These are phyloP conservation scores for Ostrea edulis DNA, from an alignment of 1,140 invertebrate species.

Conservation along the genomic window DNA sequence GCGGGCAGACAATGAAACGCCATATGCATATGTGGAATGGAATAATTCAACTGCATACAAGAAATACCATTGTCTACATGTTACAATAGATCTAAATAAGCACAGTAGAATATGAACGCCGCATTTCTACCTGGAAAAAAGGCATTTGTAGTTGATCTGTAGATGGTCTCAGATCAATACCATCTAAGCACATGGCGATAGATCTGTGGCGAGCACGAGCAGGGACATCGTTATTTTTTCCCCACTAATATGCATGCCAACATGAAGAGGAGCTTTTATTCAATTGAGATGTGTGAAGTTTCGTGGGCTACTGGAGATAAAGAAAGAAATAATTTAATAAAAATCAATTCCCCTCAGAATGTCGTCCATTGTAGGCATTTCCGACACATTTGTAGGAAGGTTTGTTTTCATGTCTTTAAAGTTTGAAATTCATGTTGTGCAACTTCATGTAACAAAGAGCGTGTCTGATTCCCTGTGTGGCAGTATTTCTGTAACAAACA, in stretches of 20 bases:
- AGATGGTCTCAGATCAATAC: neutral
- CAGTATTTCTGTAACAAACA: no score
- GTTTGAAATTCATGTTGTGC: no score
- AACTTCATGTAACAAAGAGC: no score
- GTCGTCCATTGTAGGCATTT: no score
- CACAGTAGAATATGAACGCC: neutral
- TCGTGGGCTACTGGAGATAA: no score
- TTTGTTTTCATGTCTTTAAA: no score
- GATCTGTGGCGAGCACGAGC: neutral
- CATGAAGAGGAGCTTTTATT: neutral
- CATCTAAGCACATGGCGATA: slow-evolving; percentile 12
- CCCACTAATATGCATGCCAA: neutral
- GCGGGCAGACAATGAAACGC: no score
- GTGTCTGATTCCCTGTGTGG: no score
- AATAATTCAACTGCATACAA: neutral
- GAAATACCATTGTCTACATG: neutral
- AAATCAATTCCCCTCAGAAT: no score
- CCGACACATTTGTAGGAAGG: no score
- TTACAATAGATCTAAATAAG: neutral
- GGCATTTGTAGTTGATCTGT: neutral
- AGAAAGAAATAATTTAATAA: no score
- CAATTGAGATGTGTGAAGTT: neutral
- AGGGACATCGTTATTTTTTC: neutral
- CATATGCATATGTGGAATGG: no score
- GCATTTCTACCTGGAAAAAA: slow-evolving; percentile 17